Percentiles rank a stretch among this genome's conserved stretches.
Evolutionary conservation across 2,113 vertebrate genomes (phyloP).

Genomic region (Oxygymnocypris stewartii): DNA sequence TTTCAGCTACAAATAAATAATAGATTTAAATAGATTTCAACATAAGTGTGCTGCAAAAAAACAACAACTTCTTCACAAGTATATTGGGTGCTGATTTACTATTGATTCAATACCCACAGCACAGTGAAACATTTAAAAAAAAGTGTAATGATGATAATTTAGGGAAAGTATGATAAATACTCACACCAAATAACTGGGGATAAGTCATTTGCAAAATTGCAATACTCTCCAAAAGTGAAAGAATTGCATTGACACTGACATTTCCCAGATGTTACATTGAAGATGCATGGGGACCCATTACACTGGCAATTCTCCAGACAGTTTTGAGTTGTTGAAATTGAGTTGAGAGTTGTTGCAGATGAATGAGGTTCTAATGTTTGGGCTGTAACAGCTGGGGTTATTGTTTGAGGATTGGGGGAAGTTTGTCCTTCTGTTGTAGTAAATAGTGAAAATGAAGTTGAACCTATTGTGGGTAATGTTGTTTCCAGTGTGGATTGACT

Average conservation of each 20-base stretch:
- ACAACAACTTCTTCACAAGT: no score
- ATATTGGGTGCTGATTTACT: background rate
- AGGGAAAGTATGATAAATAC: slow-evolving; percentile 18
- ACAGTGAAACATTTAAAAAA: background rate
- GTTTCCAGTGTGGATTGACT: background rate
- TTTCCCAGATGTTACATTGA: slow-evolving; percentile 35
- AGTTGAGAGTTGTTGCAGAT: background rate
- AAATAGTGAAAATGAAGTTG: no score
- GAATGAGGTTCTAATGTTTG: background rate
- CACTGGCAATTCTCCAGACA: slow-evolving; percentile 62
- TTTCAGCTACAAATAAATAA: slow-evolving; percentile 49
- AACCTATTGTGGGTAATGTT: background rate
- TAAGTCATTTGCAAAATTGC: slow-evolving; percentile 50
- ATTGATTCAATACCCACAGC: background rate
- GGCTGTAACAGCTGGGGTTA: background rate
- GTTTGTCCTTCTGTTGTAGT: background rate
- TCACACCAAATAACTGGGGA: slow-evolving; percentile 56
- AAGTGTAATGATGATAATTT: background rate
- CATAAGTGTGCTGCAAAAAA: background rate
- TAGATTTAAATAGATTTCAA: background rate
- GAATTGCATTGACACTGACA: slow-evolving; percentile 60
- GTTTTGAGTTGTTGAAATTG: background rate
- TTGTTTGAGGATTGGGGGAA: no score
- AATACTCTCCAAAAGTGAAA: slow-evolving; percentile 53
- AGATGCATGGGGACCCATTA: slow-evolving; percentile 47